These are phyloP conservation scores for Holothuria glaberrima DNA, from an alignment of 35 echinoderm and acorn worm species.

Conservation along the genomic window DNA sequence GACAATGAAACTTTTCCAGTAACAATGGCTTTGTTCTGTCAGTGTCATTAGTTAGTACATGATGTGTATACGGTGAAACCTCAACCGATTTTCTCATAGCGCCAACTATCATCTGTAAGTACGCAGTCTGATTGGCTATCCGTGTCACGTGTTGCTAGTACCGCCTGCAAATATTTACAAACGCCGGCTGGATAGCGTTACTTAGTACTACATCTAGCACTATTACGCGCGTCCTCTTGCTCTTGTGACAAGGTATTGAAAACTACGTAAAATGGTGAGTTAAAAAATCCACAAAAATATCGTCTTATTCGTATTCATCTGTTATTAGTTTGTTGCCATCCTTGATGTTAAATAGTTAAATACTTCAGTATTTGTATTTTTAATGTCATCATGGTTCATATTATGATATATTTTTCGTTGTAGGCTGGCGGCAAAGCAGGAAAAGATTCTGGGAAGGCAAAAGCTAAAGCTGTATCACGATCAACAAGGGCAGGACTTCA, in stretches of 20 bases:
- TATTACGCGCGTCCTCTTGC: constrained; percentile 47
- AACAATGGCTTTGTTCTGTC: no score
- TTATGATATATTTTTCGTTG: constrained; percentile 41
- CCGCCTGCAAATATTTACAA: no score
- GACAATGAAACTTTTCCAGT: no score
- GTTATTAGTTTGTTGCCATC: neutral
- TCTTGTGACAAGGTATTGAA: neutral
- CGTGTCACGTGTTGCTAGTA: no score
- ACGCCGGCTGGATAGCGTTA: no score
- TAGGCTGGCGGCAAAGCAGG: constrained; percentile 99
- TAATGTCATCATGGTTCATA: neutral
- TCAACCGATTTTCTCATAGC: no score
- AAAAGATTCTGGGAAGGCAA: constrained; percentile 99
- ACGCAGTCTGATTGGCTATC: no score
- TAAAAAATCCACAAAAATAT: constrained; percentile 48
- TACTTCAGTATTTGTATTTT: neutral
- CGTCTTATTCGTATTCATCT: neutral
- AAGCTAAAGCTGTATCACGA: constrained; percentile 97
- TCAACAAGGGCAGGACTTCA: constrained; percentile 97
- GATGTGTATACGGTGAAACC: no score
- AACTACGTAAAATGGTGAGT: constrained; percentile 49
- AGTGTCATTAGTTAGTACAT: no score
- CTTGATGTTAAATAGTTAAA: neutral
- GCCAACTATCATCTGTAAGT: no score
- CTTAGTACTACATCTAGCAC: no score